These are phyloP conservation scores for Epistrophella euchroma DNA, from an alignment of 2,888 invertebrate genomes.

Conservation along the genomic window DNA sequence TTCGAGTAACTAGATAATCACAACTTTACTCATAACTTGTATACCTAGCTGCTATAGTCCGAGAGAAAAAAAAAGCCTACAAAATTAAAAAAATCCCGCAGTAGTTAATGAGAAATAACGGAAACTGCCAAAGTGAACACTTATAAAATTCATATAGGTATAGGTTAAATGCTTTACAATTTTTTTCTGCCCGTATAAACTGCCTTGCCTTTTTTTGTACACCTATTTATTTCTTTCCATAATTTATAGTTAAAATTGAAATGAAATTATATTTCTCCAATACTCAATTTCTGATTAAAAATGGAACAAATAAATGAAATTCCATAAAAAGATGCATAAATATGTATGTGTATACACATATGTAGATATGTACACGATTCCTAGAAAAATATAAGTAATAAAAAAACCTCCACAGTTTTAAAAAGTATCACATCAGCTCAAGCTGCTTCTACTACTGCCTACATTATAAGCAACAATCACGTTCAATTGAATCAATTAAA, in stretches of 20 bases:
- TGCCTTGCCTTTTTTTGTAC: not conserved
- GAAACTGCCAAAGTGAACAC: no score
- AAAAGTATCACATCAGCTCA: not conserved
- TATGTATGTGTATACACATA: not conserved
- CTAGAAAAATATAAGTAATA: conserved; percentile 35
- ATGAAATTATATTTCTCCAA: not conserved
- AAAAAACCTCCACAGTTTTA: conserved; percentile 42
- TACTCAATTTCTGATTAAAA: not conserved
- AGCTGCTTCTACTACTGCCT: conserved; percentile 44
- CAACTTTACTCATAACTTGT: no score
- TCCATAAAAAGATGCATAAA: not conserved
- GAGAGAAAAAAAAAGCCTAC: no score
- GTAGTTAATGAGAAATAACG: no score
- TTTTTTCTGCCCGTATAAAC: no score
- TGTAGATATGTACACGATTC: conserved; percentile 22
- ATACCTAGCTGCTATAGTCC: no score
- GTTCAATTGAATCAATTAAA: conserved; percentile 73
- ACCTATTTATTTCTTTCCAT: not conserved
- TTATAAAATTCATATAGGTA: no score
- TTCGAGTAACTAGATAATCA: no score
- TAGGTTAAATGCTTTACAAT: no score
- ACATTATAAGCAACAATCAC: conserved; percentile 63
- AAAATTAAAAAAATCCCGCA: no score
- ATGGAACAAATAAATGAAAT: not conserved
- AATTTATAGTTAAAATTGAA: not conserved